Conservation (phyloP, 2,797 vertebrate genomes). For the Carduelis carduelis region DNA sequence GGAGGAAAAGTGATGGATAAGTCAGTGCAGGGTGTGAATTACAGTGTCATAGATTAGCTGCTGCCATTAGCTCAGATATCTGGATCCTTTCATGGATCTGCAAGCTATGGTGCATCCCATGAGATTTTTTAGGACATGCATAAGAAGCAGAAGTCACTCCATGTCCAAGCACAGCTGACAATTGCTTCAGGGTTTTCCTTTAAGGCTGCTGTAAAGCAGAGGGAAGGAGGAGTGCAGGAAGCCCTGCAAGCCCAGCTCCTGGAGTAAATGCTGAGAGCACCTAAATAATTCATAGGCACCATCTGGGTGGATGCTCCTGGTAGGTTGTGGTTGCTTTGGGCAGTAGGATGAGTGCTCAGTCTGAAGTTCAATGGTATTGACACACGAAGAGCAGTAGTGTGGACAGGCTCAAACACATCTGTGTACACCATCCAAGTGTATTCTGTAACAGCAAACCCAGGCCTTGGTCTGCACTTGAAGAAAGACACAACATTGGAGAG, state of each 20-base stretch:
- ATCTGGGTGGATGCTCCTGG: background rate
- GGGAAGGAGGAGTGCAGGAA: background rate
- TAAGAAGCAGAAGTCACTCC: background rate
- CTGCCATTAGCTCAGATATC: background rate
- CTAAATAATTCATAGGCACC: background rate
- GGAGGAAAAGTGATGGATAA: background rate
- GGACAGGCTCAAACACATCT: background rate
- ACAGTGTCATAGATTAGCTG: background rate
- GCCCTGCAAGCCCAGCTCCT: background rate
- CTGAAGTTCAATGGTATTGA: background rate
- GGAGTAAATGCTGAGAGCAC: background rate
- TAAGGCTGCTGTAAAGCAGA: background rate
- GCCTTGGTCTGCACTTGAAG: background rate
- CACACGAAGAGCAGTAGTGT: background rate
- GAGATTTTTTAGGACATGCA: background rate
- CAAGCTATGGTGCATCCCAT: background rate
- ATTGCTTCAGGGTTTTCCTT: background rate
- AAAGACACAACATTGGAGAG: rapidly evolving
- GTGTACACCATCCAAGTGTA: background rate
- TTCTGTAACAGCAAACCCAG: background rate
- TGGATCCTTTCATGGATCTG: background rate
- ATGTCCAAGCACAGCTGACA: background rate
- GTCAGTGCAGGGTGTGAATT: background rate
- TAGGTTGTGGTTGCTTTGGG: background rate
- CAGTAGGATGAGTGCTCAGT: background rate